Evolutionary conservation across 2,113 vertebrate species (phyloP).

Genomic region (Sapajus apella): DNA sequence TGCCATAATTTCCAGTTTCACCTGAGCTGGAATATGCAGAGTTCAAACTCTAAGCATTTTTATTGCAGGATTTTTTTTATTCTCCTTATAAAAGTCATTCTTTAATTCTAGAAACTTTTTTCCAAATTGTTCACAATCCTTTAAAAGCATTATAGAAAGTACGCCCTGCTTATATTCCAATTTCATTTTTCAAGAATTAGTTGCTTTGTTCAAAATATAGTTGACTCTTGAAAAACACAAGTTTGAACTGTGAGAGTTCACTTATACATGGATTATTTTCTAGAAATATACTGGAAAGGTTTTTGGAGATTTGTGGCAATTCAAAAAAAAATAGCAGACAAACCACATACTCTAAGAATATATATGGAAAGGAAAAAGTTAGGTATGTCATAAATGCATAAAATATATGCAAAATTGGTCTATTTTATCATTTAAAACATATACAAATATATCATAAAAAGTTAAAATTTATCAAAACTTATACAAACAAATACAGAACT

Average conservation of each 20-base stretch:
- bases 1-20: conserved; percentile 47
- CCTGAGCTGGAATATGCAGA: conserved; percentile 35
- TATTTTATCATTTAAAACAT: not conserved
- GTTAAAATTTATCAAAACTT: not conserved
- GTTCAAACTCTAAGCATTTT: conserved; percentile 67
- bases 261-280: not conserved
- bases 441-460: not conserved
- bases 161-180: not conserved
- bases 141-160: conserved; percentile 55
- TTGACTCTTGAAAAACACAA: not conserved
- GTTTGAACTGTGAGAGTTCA: not conserved
- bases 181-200: conserved; percentile 40
- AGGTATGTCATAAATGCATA: not conserved
- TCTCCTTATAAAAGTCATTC: conserved; percentile 72
- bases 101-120: conserved; percentile 75
- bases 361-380: not conserved
- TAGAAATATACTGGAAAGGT: not conserved
- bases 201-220: conserved; percentile 60
- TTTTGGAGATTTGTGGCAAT: not conserved
- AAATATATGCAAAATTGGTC: not conserved
- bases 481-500: not conserved
- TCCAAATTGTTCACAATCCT: conserved; percentile 70
- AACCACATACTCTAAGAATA: not conserved
- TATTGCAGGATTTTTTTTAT: conserved; percentile 54
- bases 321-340: not conserved